Percentiles rank a stretch among this genome's conserved stretches.
These are phyloP conservation scores for Actias luna DNA, from an alignment of 2,888 invertebrate species.

Conservation along the genomic window DNA sequence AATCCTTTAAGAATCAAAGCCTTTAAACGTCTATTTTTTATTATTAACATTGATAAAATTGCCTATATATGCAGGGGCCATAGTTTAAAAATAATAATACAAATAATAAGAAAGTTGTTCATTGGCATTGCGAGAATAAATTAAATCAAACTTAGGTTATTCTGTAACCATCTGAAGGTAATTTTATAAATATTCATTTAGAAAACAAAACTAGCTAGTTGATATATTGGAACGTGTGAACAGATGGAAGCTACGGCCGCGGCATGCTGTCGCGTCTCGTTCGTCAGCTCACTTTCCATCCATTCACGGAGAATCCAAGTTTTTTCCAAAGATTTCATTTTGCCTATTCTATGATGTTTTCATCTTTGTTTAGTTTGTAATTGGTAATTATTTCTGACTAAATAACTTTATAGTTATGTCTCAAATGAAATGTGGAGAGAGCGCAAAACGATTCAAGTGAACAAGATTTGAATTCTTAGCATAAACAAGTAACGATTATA, in stretches of 20 bases:
- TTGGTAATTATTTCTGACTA: conserved; percentile 1
- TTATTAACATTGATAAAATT: no score
- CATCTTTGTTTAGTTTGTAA: conserved; percentile 48
- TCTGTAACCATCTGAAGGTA: conserved; percentile 21
- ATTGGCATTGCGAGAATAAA: no score
- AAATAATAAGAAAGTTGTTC: no score
- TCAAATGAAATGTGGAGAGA: neutral
- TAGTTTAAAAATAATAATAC: no score
- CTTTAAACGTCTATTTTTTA: no score
- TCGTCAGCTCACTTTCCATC: conserved; percentile 75
- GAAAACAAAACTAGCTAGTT: conserved; percentile 48
- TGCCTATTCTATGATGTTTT: conserved; percentile 68
- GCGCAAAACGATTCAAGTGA: neutral
- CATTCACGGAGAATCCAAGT: conserved; percentile 76
- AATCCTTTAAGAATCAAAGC: no score
- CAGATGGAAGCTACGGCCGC: conserved; percentile 60
- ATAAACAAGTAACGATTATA: neutral
- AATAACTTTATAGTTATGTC: neutral
- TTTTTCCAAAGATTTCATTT: conserved; percentile 77
- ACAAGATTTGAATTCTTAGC: neutral
- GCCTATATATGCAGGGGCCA: no score
- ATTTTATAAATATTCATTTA: conserved; percentile 43
- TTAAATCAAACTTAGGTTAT: neutral
- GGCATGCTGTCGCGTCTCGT: conserved; percentile 43
- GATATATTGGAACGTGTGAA: conserved; percentile 69